These are phyloP conservation scores for Eupeodes latifasciatus DNA, from an alignment of 2,888 invertebrate species.

Conservation along the genomic window DNA sequence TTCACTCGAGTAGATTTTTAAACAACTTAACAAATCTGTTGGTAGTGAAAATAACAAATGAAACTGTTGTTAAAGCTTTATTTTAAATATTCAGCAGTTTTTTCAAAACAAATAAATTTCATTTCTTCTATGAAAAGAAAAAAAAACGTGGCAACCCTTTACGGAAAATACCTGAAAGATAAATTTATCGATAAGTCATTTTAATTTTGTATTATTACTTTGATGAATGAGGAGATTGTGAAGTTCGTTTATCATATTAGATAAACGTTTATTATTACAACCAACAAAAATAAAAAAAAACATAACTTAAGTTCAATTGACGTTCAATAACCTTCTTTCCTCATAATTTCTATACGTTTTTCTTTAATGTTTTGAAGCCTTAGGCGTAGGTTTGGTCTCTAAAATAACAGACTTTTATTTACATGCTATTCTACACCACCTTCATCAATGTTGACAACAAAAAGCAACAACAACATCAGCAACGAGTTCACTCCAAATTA, in stretches of 20 bases:
- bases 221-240: neutral
- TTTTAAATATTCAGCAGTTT: too few species aligned
- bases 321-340: conserved; percentile 34
- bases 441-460: neutral
- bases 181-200: conserved; percentile 8
- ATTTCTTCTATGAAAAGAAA: neutral
- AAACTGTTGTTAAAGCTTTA: too few species aligned
- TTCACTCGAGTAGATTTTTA: too few species aligned
- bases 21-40: too few species aligned
- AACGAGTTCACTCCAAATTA: conserved; percentile 29
- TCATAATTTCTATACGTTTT: neutral
- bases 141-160: neutral
- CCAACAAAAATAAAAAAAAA: neutral
- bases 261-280: neutral
- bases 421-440: neutral
- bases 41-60: too few species aligned
- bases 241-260: neutral
- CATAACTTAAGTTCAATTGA: neutral
- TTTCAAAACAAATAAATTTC: too few species aligned
- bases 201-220: neutral
- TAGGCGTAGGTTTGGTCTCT: conserved; percentile 17
- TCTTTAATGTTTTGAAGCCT: neutral
- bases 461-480: neutral
- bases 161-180: conserved; percentile 13
- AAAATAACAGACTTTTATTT: neutral